Base-by-base conservation (phyloP, 2,797 vertebrate species). In the Siniperca obscura region DNA sequence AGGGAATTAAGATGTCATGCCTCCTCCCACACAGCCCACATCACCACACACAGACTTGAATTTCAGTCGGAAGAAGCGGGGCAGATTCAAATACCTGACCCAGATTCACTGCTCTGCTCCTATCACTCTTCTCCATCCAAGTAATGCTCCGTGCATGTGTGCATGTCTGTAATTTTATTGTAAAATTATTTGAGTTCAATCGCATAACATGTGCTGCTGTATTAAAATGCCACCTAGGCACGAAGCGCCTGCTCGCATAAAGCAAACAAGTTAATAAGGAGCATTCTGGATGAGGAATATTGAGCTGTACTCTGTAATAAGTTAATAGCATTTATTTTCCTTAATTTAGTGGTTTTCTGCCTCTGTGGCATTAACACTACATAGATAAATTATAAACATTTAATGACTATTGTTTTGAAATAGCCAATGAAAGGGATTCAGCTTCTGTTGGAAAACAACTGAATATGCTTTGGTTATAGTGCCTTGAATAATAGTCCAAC, bases 81-180 rank as follows among this genome's bases (percentile, higher is more conserved):
- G 38, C 42, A 2, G 70, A 78, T 81, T 89, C 77, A 88, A 85
- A 81, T 85, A 87, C 87, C 74, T 89, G 87, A 90, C 89, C 88
- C 84, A 90, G 85, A 92, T 92, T 87, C 65, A 8, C 48, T 16
- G 52, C 83, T 69, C 72, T 3, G 60, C 46, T 80, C 19, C 65
- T 6, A 53, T 80, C 46, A 1, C 62, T 74, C 30, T 4, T 21
- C 48, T 72, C 57, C n/a, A 66, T 74, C 73, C 56, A 16, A 30
- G 34, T 17, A n/a, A 57, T 3, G 0, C 50, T 67, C 42, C 21
- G 25, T 78, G 66, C 57, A 25, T 73, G 59, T 69, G 17, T 30
- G 62, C 67, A 48, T 66, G 72, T 65, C 25, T 86, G 85, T 50
- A 65, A 40, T 60, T 36, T 90, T 48, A 30, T 30, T 30, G 30